Evolutionary conservation across 2,888 invertebrate genomes (phyloP), one percentile per base, ranked within the genome.

Genomic region (Galeruca laticollis): DNA sequence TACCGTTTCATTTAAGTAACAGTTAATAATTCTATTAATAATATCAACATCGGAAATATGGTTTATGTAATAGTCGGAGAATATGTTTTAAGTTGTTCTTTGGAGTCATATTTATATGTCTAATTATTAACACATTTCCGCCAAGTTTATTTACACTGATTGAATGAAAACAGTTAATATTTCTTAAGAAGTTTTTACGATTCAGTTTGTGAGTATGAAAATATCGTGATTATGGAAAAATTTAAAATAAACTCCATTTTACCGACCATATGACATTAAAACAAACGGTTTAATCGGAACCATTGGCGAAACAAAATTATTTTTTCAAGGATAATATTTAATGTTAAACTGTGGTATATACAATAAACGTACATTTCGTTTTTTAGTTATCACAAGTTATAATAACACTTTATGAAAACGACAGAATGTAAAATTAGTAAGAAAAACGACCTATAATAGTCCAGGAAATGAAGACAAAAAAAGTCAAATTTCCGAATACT

Each of bases 251-350:
- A 80, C 79, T 1, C 1, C 0, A 15, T 47, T 74, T 61, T 70
- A 62, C 69, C 69, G 65, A 62, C 76, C 79, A 79, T 80, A 78
- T 80, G 80, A 80, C 80, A 80, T 76, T 75, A 77, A 77, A 78
- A 77, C 76, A 74, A 75, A 73, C 74, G 75, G 10, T 20, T 31
- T 67, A 74, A 70, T 60, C 43, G 35, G n/a, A 18, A 47, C 47
- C 67, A 67, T 60, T 43, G 49, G 47, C 60, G 67, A 15, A 20
- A 11, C n/a, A 2, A 35, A 35, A 26, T 26, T 3, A 18, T 15
- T 49, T 49, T 18, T 49, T 49, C 8, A 13, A 15, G 49, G 18
- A 49, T 15, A 18, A 8, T 49, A 49, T n/a, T n/a, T 2, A 43
- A 43, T 13, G 37, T 13, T 54, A 1, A 13, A 21, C 9, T 40